Conservation (phyloP, 2,888 invertebrate genomes). For the Melangyna quadrimaculata region DNA sequence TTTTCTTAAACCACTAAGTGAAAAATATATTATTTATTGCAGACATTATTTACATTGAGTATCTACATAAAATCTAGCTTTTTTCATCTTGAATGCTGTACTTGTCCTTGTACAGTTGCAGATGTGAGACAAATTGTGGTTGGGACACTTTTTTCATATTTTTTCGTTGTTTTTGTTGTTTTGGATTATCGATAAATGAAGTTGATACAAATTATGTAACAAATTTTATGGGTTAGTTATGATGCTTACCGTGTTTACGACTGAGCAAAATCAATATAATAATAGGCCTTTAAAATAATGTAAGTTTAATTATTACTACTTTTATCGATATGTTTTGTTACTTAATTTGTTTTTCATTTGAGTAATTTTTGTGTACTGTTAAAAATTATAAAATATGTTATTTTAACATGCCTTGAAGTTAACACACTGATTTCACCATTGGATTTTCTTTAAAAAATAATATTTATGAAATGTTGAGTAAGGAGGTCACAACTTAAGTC, state of each 20-base stretch:
- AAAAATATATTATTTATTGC: constrained; percentile 8
- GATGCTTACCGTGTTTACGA: neutral
- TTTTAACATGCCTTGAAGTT: too few species aligned
- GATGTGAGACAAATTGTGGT: constrained; percentile 13
- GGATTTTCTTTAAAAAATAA: too few species aligned
- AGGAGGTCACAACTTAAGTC: too few species aligned
- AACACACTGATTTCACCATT: too few species aligned
- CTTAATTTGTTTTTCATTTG: too few species aligned
- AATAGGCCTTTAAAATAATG: neutral
- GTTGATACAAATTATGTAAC: neutral
- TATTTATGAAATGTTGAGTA: too few species aligned
- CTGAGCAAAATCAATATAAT: neutral
- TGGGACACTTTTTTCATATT: neutral
- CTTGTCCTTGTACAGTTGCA: constrained; percentile 33
- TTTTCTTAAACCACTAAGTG: neutral
- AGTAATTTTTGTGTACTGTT: too few species aligned
- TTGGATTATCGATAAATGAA: neutral
- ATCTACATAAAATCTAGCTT: neutral
- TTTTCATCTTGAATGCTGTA: neutral
- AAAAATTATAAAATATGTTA: too few species aligned
- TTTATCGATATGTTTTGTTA: too few species aligned
- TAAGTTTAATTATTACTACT: neutral
- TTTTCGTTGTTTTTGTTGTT: neutral
- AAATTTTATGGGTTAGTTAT: neutral
- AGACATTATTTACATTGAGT: neutral